Evolutionary conservation across 1,140 invertebrate species (phyloP).

Genomic region (Aphaenogaster floridana): DNA sequence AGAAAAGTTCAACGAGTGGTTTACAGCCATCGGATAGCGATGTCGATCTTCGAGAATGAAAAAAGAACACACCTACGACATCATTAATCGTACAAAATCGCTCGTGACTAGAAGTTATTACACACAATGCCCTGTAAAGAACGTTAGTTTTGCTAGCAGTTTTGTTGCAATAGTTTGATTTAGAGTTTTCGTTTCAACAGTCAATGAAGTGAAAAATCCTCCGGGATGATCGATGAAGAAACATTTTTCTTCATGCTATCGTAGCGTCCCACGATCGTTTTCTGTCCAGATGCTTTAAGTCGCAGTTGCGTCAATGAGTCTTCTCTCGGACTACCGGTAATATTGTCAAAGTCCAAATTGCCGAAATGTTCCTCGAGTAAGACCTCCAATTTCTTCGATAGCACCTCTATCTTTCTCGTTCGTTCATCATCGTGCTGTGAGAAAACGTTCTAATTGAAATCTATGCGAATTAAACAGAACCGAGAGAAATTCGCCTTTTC

Average conservation of each 20-base stretch:
- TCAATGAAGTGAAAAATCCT: conserved; percentile 48
- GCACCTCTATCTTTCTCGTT: conserved; percentile 73
- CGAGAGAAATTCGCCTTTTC: not conserved
- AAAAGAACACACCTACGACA: conserved; percentile 11
- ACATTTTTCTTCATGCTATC: conserved; percentile 53
- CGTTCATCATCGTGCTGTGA: conserved; percentile 75
- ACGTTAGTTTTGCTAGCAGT: conserved; percentile 14
- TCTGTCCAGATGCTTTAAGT: conserved; percentile 59
- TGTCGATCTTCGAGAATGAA: conserved; percentile 27
- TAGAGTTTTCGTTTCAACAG: conserved; percentile 25
- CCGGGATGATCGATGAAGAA: conserved; percentile 34
- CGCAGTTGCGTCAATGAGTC: conserved; percentile 55
- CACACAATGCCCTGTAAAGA: conserved; percentile 3
- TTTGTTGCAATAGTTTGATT: conserved; percentile 13
- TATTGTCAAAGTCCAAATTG: conserved; percentile 75
- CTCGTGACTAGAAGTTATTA: conserved; percentile 49
- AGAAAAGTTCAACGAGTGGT: not conserved
- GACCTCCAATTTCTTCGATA: conserved; percentile 78
- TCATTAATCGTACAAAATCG: conserved; percentile 22
- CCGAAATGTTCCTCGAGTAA: conserved; percentile 78
- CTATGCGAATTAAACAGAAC: not conserved
- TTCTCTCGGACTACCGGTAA: conserved; percentile 70
- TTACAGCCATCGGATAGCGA: conserved; percentile 18
- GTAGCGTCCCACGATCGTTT: conserved; percentile 57
- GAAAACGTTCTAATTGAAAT: conserved; percentile 20